Percentiles rank a stretch among this genome's conserved stretches.
These are phyloP conservation scores for Morone chrysops DNA, from an alignment of 2,113 vertebrate genomes.

Conservation along the genomic window DNA sequence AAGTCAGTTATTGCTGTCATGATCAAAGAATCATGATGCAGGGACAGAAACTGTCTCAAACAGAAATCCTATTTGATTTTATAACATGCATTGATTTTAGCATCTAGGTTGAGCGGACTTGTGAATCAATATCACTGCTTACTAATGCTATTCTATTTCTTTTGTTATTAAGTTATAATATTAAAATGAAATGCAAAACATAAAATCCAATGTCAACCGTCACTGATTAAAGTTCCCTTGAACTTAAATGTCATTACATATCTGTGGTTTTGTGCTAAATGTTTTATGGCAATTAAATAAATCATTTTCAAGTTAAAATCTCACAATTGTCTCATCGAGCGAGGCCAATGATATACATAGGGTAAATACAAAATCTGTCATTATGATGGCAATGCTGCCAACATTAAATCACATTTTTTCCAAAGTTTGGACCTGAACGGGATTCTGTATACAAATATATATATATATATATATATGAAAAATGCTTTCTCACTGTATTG, in stretches of 20 bases:
- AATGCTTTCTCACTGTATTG: background rate
- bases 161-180: background rate
- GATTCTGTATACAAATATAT: background rate
- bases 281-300: no score
- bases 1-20: background rate
- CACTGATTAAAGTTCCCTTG: background rate
- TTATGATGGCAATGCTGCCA: no score
- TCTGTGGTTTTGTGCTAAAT: no score
- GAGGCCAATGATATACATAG: background rate
- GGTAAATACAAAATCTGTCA: no score
- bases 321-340: no score
- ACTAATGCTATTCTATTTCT: background rate
- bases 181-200: background rate
- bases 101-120: background rate
- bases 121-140: background rate
- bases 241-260: background rate
- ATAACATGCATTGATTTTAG: conserved; percentile 2
- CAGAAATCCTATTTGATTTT: background rate
- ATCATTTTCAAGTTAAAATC: no score
- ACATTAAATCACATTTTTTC: no score
- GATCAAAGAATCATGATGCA: conserved; percentile 10
- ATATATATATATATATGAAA: background rate
- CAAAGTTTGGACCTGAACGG: background rate
- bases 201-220: background rate
- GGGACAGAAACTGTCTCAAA: background rate